Evolutionary conservation across 1,140 invertebrate species (phyloP).

Genomic region (Ceratina japonica): DNA sequence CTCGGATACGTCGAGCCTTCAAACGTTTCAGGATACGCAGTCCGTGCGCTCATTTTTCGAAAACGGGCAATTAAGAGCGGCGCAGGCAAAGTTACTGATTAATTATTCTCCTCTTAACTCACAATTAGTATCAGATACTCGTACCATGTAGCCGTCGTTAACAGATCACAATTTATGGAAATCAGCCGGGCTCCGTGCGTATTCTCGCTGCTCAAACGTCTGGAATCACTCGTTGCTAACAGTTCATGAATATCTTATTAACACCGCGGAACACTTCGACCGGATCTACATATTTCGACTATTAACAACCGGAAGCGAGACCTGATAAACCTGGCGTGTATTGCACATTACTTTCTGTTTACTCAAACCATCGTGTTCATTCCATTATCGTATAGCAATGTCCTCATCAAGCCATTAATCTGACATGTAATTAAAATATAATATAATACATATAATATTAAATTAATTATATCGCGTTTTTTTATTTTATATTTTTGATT

Average conservation of each 20-base stretch:
- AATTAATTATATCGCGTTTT: too few relatives aligned
- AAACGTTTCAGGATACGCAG: neutral
- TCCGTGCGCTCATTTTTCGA: neutral
- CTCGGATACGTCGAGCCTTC: neutral
- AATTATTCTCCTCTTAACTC: constrained; percentile 9
- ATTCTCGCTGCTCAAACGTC: neutral
- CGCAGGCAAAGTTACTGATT: constrained; percentile 5
- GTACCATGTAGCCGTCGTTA: constrained; percentile 3
- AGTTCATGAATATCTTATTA: constrained; percentile 27
- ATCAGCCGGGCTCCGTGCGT: neutral
- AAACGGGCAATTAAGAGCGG: neutral
- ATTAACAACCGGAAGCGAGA: constrained; percentile 4
- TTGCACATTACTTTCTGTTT: neutral
- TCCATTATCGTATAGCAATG: too few relatives aligned
- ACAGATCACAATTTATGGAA: constrained; percentile 20
- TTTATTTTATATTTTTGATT: too few relatives aligned
- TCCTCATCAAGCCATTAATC: too few relatives aligned
- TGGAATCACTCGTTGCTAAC: neutral
- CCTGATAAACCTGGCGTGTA: neutral
- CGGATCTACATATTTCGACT: constrained; percentile 15
- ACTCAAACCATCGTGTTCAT: neutral
- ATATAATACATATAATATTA: too few relatives aligned
- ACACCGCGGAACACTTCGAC: neutral
- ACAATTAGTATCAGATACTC: constrained; percentile 16
- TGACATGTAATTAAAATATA: too few relatives aligned